These are phyloP conservation scores for Ferdinandea cuprea DNA, from an alignment of 2,888 invertebrate genomes.

Conservation along the genomic window DNA sequence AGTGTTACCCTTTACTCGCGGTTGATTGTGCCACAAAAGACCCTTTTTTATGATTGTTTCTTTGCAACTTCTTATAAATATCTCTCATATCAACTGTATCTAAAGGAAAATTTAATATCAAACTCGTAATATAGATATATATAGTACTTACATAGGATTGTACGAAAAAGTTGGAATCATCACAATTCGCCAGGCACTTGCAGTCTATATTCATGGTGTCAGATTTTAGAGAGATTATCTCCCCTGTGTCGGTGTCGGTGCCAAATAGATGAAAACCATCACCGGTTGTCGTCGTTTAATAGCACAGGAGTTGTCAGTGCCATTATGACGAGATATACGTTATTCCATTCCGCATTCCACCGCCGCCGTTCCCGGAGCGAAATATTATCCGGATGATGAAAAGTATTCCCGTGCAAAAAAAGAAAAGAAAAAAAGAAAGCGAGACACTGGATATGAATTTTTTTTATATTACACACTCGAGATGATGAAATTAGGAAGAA, in stretches of 20 bases:
- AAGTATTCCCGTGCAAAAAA: constrained; percentile 40
- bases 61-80: background rate
- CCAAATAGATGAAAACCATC: constrained; percentile 39
- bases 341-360: constrained; percentile 60
- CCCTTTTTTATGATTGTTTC: no score
- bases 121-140: background rate
- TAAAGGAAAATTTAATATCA: background rate
- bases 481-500: constrained; percentile 68
- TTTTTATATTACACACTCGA: constrained; percentile 56
- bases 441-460: constrained; percentile 30
- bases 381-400: constrained; percentile 56
- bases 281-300: constrained; percentile 21
- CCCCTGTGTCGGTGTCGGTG: constrained; percentile 81
- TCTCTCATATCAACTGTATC: background rate
- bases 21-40: no score
- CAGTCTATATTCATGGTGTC: constrained; percentile 85
- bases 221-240: constrained; percentile 84
- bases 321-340: constrained; percentile 56
- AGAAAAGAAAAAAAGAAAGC: background rate
- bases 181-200: constrained; percentile 87
- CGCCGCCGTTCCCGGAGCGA: constrained; percentile 47
- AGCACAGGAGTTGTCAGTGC: constrained; percentile 61
- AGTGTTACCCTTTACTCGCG: no score
- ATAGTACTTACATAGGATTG: constrained; percentile 85
- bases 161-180: constrained; percentile 88